These are phyloP conservation scores for Melanostigma gelatinosum DNA, from an alignment of 2,113 vertebrate genomes.

Conservation along the genomic window DNA sequence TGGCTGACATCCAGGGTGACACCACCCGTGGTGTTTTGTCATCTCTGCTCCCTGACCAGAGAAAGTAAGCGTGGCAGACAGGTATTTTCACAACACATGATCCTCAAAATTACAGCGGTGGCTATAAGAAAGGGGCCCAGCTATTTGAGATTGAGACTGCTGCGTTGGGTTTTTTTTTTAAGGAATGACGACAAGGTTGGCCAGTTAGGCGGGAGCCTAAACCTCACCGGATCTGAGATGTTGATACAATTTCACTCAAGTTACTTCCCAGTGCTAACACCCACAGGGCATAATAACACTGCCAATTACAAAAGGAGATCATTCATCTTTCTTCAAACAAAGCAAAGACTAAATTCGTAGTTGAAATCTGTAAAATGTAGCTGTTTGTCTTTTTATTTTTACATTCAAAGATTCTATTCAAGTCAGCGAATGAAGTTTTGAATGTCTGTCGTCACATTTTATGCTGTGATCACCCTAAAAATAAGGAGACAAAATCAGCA, in stretches of 20 bases:
- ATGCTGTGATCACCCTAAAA: not conserved
- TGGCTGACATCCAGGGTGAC: slow-evolving; percentile 76
- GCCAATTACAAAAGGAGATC: not conserved
- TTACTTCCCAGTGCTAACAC: not conserved
- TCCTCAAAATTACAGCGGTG: slow-evolving; percentile 57
- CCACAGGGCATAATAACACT: slow-evolving; percentile 8
- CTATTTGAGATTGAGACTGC: slow-evolving; percentile 34
- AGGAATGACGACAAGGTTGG: not conserved
- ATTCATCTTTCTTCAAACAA: slow-evolving; percentile 24
- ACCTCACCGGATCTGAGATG: slow-evolving; percentile 8
- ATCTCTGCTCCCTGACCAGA: slow-evolving; percentile 58
- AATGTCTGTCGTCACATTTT: not conserved
- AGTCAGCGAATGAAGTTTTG: no score
- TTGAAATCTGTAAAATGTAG: slow-evolving; percentile 22
- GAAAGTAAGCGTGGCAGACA: slow-evolving; percentile 68
- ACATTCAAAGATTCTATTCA: not conserved
- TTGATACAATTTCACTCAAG: slow-evolving; percentile 22
- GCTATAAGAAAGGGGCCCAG: slow-evolving; percentile 21
- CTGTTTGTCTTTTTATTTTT: not conserved
- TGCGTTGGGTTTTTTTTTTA: not conserved
- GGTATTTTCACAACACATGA: slow-evolving; percentile 74
- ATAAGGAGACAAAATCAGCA: not conserved
- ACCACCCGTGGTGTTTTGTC: slow-evolving; percentile 81
- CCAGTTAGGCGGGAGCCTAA: not conserved
- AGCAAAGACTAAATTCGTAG: slow-evolving; percentile 12